Evolutionary conservation across 2,888 invertebrate genomes (phyloP).

Genomic region (Blomia tropicalis): DNA sequence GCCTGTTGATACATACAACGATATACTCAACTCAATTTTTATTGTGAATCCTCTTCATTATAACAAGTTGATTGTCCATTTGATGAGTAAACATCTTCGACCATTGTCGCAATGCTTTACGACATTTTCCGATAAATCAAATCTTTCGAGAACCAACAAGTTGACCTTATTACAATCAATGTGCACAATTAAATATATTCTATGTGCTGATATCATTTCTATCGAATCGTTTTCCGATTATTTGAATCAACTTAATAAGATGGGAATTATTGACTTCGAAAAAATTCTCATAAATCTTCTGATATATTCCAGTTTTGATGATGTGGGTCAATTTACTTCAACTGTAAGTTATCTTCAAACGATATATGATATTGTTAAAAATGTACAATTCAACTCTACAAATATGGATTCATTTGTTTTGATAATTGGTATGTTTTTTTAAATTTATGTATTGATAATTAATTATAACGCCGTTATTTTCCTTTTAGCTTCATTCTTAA

Average conservation of each 20-base stretch:
- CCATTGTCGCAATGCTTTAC: neutral
- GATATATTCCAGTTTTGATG: neutral
- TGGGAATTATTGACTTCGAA: neutral
- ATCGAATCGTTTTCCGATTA: neutral
- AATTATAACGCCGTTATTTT: neutral
- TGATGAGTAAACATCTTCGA: neutral
- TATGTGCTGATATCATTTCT: neutral
- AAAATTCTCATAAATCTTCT: neutral
- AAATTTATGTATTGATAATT: neutral
- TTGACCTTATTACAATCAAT: neutral
- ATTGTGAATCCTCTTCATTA: neutral
- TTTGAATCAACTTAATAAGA: neutral
- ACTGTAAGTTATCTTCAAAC: neutral
- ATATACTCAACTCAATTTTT: neutral
- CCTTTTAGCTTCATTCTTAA: neutral
- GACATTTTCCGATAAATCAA: neutral
- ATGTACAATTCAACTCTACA: neutral
- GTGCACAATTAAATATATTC: neutral
- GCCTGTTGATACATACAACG: neutral
- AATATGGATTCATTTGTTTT: neutral
- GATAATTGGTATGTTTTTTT: neutral
- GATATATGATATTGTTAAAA: neutral
- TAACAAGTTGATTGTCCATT: neutral
- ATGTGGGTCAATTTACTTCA: too few species aligned
- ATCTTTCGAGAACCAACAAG: neutral